These are phyloP conservation scores for Dryadula phaetusa DNA, from an alignment of 2,888 invertebrate genomes.

Conservation along the genomic window DNA sequence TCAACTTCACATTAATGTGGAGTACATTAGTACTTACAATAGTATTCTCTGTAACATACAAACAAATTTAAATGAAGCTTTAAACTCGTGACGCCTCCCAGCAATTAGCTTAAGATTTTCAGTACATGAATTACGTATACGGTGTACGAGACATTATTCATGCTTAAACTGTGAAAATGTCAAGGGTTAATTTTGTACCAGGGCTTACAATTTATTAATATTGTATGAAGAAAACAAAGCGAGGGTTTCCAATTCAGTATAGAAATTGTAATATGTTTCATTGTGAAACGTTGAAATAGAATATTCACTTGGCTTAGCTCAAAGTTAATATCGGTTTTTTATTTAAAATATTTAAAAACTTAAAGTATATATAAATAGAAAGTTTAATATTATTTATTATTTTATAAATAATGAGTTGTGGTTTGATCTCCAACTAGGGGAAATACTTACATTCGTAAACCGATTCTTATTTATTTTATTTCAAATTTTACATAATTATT, in stretches of 20 bases:
- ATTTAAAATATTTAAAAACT: too few species aligned
- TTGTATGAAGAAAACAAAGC: constrained; percentile 11
- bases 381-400: too few species aligned
- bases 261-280: not conserved
- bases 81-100: constrained; percentile 11
- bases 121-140: constrained; percentile 17
- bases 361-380: too few species aligned
- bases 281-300: not conserved
- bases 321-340: not conserved
- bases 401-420: too few species aligned
- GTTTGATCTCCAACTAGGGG: too few species aligned
- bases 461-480: too few species aligned
- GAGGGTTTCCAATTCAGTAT: not conserved
- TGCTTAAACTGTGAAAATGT: constrained; percentile 22
- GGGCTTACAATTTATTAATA: constrained; percentile 22
- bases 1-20: too few species aligned
- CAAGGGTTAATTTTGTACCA: constrained; percentile 17
- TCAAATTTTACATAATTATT: too few species aligned
- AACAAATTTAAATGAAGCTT: not conserved
- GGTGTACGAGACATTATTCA: constrained; percentile 17
- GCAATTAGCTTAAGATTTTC: constrained; percentile 17
- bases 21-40: too few species aligned
- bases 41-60: not conserved
- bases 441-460: too few species aligned
- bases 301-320: not conserved